These are phyloP conservation scores for Ornithorhynchus anatinus DNA, from an alignment of 2,113 vertebrate species.

Conservation along the genomic window DNA sequence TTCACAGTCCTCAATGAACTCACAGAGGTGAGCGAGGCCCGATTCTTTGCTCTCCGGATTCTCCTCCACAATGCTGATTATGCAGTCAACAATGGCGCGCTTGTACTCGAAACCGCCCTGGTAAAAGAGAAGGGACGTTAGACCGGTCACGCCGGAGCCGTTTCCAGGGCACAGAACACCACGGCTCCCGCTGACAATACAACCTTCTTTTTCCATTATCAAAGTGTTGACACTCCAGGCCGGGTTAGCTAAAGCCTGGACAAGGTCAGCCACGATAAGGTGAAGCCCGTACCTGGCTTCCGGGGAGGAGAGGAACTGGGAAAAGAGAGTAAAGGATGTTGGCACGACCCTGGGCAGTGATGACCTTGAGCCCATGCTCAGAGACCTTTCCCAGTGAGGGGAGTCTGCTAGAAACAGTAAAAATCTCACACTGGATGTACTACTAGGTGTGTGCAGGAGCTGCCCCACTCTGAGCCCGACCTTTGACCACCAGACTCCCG, in stretches of 20 bases:
- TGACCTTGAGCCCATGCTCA: too few species aligned
- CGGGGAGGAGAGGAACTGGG: too few species aligned
- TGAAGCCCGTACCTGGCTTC: not conserved
- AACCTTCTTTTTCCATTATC: not conserved
- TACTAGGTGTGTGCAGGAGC: too few species aligned
- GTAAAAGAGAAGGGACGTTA: not conserved
- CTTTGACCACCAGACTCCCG: too few species aligned
- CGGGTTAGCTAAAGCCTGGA: not conserved
- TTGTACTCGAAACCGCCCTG: conserved; percentile 99
- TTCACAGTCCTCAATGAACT: conserved; percentile 98
- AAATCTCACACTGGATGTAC: too few species aligned
- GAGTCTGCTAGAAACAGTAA: too few species aligned
- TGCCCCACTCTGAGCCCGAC: too few species aligned
- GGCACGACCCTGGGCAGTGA: too few species aligned
- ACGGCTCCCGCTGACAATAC: not conserved
- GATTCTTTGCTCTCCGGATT: conserved; percentile 95
- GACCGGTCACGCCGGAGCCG: not conserved
- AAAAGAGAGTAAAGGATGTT: too few species aligned
- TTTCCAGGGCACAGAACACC: not conserved
- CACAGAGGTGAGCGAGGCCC: conserved; percentile 93
- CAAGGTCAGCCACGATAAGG: not conserved
- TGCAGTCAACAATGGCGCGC: conserved; percentile 96
- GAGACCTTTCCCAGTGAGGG: too few species aligned
- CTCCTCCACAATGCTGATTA: conserved; percentile 96
- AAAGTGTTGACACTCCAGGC: not conserved